A percentile compares a stretch with the other conserved stretches of the same genome.
Evolutionary conservation across 2,113 vertebrate species (phyloP).

Genomic region (Elachura formosa): DNA sequence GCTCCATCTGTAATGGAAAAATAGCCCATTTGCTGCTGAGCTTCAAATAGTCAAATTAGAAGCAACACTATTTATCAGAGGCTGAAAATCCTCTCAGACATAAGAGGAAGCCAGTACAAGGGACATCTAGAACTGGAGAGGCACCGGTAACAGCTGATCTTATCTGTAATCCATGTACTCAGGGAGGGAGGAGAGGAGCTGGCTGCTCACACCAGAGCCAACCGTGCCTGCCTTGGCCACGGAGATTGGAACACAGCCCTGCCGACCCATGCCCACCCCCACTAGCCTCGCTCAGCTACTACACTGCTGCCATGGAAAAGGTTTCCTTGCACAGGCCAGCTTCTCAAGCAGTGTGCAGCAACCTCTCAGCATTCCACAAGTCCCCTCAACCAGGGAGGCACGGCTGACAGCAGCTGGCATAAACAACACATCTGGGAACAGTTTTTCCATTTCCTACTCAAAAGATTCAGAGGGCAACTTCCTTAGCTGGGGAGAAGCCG

Average conservation of each 20-base stretch:
- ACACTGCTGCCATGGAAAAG: not conserved
- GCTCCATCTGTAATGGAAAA: not conserved
- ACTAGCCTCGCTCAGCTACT: not conserved
- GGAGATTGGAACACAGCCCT: not conserved
- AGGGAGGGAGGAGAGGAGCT: not conserved
- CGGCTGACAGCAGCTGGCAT: not conserved
- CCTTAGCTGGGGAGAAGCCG: not conserved
- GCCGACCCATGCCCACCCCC: accelerated
- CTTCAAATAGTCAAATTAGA: not conserved
- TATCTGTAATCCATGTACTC: not conserved
- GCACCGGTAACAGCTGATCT: not conserved
- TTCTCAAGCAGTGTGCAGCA: not conserved
- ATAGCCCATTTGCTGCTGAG: not conserved
- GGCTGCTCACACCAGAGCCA: not conserved
- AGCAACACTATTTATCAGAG: not conserved
- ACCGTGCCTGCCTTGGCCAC: not conserved
- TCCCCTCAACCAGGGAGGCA: not conserved
- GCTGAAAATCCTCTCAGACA: not conserved
- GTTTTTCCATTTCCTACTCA: not conserved
- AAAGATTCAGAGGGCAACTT: not conserved
- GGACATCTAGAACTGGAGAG: not conserved
- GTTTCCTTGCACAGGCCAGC: not conserved
- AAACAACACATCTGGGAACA: not conserved
- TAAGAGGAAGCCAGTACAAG: not conserved
- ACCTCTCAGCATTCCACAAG: not conserved